Conservation (phyloP, 1,140 invertebrate genomes). For the Ips typographus region DNA sequence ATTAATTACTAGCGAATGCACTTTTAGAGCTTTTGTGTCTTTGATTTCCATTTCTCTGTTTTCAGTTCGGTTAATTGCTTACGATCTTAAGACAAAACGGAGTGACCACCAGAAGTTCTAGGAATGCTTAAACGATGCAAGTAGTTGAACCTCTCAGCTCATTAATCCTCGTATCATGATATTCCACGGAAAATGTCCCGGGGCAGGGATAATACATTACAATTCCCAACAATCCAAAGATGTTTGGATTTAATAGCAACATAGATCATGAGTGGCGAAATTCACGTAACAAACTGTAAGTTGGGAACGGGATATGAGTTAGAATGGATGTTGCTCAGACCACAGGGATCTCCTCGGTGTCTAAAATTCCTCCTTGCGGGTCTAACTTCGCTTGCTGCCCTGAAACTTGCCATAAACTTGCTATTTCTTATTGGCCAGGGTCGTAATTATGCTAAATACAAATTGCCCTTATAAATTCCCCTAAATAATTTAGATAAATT, state of each 20-base stretch:
- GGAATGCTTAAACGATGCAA: constrained; percentile 29
- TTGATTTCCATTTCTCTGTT: neutral
- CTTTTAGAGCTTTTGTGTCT: neutral
- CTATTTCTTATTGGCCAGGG: constrained; percentile 42
- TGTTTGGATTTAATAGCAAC: constrained; percentile 54
- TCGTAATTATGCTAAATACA: constrained; percentile 32
- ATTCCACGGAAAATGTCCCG: constrained; percentile 39
- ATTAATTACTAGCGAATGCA: constrained; percentile 4
- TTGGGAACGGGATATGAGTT: constrained; percentile 44
- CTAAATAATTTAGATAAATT: constrained; percentile 16
- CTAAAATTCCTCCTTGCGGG: constrained; percentile 45
- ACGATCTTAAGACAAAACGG: neutral
- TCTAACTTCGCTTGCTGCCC: constrained; percentile 39
- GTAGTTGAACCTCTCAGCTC: constrained; percentile 31
- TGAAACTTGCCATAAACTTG: constrained; percentile 42
- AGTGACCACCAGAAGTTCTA: constrained; percentile 5
- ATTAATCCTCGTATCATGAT: constrained; percentile 40
- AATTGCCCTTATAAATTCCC: constrained; percentile 37
- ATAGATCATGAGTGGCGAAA: constrained; percentile 52
- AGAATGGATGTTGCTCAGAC: constrained; percentile 51
- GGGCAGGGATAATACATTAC: constrained; percentile 52
- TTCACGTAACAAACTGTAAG: constrained; percentile 51
- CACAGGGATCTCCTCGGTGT: constrained; percentile 46
- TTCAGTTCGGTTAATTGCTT: constrained; percentile 4
- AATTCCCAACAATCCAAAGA: constrained; percentile 53